Conservation (phyloP, 2,113 vertebrate species). For the Grammomys dolichurus region DNA sequence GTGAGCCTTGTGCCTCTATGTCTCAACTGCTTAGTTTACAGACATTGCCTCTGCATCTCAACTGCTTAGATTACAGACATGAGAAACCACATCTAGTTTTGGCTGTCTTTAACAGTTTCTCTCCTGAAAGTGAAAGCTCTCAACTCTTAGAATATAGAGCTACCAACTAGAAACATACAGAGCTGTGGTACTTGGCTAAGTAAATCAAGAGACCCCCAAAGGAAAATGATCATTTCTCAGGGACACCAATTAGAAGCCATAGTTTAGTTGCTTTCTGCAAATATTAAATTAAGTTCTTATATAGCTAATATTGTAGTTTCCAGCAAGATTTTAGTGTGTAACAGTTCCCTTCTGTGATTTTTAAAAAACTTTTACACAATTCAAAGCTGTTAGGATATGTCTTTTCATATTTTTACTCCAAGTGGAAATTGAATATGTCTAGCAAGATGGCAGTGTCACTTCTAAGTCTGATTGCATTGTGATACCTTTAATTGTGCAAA, state of each 20-base stretch:
- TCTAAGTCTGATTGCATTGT: slow-evolving; percentile 1
- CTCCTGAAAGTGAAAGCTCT: neutral
- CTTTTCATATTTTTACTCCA: slow-evolving; percentile 56
- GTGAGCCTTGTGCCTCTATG: neutral
- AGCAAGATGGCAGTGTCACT: slow-evolving; percentile 46
- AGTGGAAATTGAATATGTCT: slow-evolving; percentile 55
- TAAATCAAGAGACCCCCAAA: slow-evolving; percentile 17
- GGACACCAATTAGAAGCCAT: slow-evolving; percentile 23
- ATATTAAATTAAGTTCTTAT: slow-evolving; percentile 51
- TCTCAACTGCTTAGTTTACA: neutral
- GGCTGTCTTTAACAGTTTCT: neutral
- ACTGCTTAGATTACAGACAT: neutral
- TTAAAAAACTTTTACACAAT: slow-evolving; percentile 50
- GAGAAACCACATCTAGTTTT: neutral
- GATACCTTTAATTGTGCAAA: slow-evolving; percentile 33
- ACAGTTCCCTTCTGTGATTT: slow-evolving; percentile 53
- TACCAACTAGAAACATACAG: neutral
- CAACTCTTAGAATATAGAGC: neutral
- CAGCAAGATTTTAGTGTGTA: slow-evolving; percentile 54
- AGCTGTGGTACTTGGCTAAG: slow-evolving; percentile 12
- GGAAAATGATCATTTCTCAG: slow-evolving; percentile 19
- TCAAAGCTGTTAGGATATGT: slow-evolving; percentile 24
- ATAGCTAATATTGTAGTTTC: slow-evolving; percentile 38
- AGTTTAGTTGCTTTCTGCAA: neutral
- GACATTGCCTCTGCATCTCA: neutral